Conservation (phyloP, 2,888 invertebrate species). For the Leptopterna dolabrata region DNA sequence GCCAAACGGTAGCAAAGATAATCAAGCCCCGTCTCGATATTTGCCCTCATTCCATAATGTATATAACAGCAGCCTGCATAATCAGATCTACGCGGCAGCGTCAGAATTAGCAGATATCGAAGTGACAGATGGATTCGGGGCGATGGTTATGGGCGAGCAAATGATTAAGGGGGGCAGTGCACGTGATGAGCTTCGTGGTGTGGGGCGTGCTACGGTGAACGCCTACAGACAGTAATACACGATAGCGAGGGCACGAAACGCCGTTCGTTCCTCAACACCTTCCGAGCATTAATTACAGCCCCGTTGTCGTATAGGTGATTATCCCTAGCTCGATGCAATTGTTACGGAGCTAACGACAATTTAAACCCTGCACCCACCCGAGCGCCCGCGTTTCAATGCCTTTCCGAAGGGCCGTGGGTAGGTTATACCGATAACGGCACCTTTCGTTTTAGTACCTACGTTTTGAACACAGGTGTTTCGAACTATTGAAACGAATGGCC, state of each 20-base stretch:
- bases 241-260: not conserved
- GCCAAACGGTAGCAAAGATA: too few relatives aligned
- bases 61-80: too few relatives aligned
- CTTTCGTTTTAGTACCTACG: too few relatives aligned
- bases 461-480: too few relatives aligned
- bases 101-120: not conserved
- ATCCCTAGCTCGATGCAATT: not conserved
- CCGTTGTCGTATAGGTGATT: conserved; percentile 29
- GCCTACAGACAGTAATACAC: not conserved
- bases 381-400: not conserved
- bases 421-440: too few relatives aligned
- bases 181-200: not conserved
- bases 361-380: not conserved
- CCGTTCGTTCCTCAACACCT: not conserved
- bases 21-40: too few relatives aligned
- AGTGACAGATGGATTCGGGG: not conserved
- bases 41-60: too few relatives aligned
- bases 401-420: too few relatives aligned
- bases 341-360: conserved; percentile 19
- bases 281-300: conserved; percentile 18
- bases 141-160: not conserved
- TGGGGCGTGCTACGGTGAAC: not conserved
- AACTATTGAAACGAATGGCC: too few relatives aligned
- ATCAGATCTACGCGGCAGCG: not conserved
- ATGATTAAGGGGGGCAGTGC: not conserved